phyloP scores from a whole-genome alignment of 1,140 invertebrate genomes.

The Cardiocondyla obscurior region DNA sequence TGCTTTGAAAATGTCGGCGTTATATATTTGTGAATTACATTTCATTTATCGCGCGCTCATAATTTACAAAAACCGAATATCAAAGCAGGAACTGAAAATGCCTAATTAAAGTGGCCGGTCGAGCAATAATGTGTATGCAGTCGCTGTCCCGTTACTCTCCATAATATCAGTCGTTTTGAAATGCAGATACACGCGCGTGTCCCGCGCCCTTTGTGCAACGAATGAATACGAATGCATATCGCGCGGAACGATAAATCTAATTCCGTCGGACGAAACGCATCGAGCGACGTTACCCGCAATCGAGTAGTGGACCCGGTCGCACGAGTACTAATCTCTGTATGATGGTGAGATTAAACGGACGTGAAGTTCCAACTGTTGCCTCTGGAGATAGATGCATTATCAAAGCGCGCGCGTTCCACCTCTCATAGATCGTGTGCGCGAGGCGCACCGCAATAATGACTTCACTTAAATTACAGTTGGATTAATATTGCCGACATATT shows the following conservation, averaged over 20 bases:
- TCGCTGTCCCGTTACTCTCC: background rate
- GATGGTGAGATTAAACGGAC: conserved; percentile 51
- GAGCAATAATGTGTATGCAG: background rate
- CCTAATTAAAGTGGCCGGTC: background rate
- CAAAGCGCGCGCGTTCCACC: conserved; percentile 33
- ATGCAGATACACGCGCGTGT: background rate
- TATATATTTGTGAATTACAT: background rate
- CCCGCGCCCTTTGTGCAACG: conserved; percentile 22
- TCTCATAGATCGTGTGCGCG: conserved; percentile 22
- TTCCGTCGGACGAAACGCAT: conserved; percentile 21
- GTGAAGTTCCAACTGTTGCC: conserved; percentile 57
- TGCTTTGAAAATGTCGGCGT: too few species aligned
- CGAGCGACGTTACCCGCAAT: conserved; percentile 25
- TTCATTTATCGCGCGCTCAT: background rate
- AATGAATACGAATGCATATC: conserved; percentile 30
- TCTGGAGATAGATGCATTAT: conserved; percentile 55
- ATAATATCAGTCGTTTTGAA: background rate
- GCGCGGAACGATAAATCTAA: conserved; percentile 40
- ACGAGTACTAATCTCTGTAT: conserved; percentile 40
- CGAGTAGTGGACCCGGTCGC: conserved; percentile 18
- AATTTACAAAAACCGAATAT: background rate
- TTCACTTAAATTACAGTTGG: conserved; percentile 51
- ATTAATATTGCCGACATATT: conserved; percentile 36
- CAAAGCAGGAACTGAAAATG: background rate
- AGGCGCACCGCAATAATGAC: conserved; percentile 40